Percentiles rank a stretch among this genome's conserved stretches.
Evolutionary conservation across 2,888 invertebrate species (phyloP).

Genomic region (Sipha maydis): DNA sequence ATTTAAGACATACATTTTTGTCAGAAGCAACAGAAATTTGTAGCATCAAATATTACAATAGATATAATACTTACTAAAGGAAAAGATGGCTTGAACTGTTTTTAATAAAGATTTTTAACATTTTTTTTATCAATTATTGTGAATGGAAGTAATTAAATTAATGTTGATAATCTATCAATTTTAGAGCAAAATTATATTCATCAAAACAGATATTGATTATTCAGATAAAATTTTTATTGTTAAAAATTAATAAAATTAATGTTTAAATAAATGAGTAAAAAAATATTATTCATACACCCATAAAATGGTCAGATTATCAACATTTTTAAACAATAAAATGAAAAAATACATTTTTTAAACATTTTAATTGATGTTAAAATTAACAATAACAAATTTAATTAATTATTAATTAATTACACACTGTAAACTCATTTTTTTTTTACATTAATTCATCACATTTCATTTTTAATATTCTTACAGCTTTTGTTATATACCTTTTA

Average conservation of each 20-base stretch:
- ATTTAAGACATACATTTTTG: neutral
- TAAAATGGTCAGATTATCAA: neutral
- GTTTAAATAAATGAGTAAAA: neutral
- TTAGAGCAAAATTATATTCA: neutral
- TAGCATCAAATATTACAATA: constrained; percentile 3
- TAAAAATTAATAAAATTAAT: neutral
- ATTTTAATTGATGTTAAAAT: constrained; percentile 9
- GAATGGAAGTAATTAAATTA: neutral
- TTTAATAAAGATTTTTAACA: neutral
- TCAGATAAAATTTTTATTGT: neutral
- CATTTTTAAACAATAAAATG: neutral
- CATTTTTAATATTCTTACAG: neutral
- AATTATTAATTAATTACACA: constrained; percentile 5
- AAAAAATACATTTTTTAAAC: neutral
- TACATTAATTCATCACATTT: neutral
- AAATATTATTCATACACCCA: neutral
- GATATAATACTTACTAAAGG: neutral
- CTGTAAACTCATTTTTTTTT: neutral
- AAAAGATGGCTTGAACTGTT: neutral
- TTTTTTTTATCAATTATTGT: neutral
- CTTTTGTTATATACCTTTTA: neutral
- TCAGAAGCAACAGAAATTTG: constrained; percentile 4
- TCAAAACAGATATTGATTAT: neutral
- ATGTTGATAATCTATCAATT: neutral
- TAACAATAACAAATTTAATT: neutral